Evolutionary conservation across 2,888 invertebrate genomes (phyloP), one percentile per base, ranked within the genome.

Genomic region (Epistrophe grossulariae): DNA sequence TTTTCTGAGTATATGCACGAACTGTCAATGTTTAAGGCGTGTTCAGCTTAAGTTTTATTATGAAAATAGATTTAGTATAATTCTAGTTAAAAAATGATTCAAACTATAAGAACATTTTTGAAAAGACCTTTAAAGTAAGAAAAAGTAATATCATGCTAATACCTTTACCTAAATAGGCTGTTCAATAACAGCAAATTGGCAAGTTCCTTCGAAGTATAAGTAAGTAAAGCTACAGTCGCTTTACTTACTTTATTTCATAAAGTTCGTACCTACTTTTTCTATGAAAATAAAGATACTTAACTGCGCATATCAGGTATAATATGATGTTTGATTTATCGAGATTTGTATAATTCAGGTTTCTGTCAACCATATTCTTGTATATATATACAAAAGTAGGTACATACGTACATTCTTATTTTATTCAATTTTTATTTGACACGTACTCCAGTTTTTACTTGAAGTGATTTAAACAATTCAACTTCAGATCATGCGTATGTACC

Each of bases 351-450:
- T 57, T 57, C 59, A 35, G 59, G 35, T 59, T 45, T 45, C 15
- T 31, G 5, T 35, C 6, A 24, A 19, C 59, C 43, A 15, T 40
- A 17, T 24, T 24, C 15, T 55, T 15, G 35, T 70, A 45, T 38
- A n/a, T 31, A 48, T 82, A 45, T 35, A 35, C 35, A 35, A 8
- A 35, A 8, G 35, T 35, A 35, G 0, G 1, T 35, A 31, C 24
- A 24, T 24, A 24, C 24, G 3, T 24, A 31, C 31, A 31, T 66
- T 35, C 43, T 57, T 57, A 57, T 40, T 72, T 45, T 19, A 70
- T 59, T 70, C n/a, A 45, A 82, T 59, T 78, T 83, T 74, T 55
- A 79, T 83, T 83, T 43, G 48, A 45, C 84, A 79, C 79, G 79
- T 84, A 74, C 79, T 57, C 79, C 62, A 74, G 62, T 79, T 84